A percentile compares a stretch with the other conserved stretches of the same genome.
phyloP scores from a whole-genome alignment of 2,797 vertebrate genomes.

The Tenualosa thibaudeaui region DNA sequence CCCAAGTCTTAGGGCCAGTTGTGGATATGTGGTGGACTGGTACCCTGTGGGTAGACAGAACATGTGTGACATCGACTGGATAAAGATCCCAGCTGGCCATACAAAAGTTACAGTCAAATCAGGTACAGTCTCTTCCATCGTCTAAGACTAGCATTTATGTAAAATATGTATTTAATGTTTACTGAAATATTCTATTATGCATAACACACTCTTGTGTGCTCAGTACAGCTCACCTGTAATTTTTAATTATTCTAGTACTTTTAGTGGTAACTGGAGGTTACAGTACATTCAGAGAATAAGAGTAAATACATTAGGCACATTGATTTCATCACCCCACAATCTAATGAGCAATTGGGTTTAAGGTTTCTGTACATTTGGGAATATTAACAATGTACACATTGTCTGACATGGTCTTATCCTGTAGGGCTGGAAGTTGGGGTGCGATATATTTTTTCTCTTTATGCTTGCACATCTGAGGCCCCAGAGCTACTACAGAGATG shows the following conservation, averaged over 20 bases:
- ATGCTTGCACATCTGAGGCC: conserved; percentile 58
- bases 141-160: not conserved
- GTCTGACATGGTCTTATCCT: conserved; percentile 36
- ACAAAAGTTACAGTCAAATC: conserved; percentile 51
- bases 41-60: conserved; percentile 26
- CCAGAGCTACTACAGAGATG: conserved; percentile 57
- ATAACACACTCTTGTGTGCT: not conserved
- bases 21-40: conserved; percentile 77
- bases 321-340: not conserved
- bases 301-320: not conserved
- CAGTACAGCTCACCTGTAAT: not conserved
- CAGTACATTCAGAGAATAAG: too few species aligned
- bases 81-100: conserved; percentile 52
- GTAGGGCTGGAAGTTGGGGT: conserved; percentile 53
- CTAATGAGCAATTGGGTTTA: not conserved
- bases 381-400: not conserved
- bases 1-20: conserved; percentile 46
- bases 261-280: not conserved
- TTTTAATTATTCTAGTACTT: not conserved
- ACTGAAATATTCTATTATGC: too few species aligned
- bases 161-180: not conserved
- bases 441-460: conserved; percentile 68
- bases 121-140: conserved; percentile 48
- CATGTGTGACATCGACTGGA: conserved; percentile 57
- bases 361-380: not conserved